Percentiles rank a stretch among this genome's conserved stretches.
Conservation (phyloP, 2,797 vertebrate genomes). For the Apogon talboti region DNA sequence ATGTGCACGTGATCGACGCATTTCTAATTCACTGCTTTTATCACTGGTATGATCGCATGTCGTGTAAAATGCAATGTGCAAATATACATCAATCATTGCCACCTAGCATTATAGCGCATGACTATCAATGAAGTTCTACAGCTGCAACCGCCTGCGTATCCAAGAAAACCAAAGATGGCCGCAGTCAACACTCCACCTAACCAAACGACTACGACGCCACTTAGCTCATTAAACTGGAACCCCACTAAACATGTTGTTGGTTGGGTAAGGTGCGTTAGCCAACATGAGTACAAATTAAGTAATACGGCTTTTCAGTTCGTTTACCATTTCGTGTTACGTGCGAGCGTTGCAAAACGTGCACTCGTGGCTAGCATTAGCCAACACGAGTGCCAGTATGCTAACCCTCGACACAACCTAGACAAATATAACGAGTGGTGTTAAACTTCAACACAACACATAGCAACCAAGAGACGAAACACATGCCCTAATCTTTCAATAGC, state of each 20-base stretch:
- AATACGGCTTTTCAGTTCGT: not conserved
- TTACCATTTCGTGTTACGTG: not conserved
- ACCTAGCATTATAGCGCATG: too few relatives aligned
- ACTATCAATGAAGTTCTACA: not conserved
- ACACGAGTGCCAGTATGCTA: slow-evolving; percentile 28
- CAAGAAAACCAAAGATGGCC: not conserved
- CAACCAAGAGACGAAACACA: too few relatives aligned
- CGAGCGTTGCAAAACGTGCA: slow-evolving; percentile 26
- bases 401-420: not conserved
- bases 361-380: slow-evolving; percentile 36
- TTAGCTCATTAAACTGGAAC: not conserved
- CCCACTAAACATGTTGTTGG: too few relatives aligned
- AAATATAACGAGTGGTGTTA: not conserved
- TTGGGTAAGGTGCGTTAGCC: too few relatives aligned
- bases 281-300: too few relatives aligned
- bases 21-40: rapidly evolving
- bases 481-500: too few relatives aligned
- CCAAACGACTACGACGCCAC: too few relatives aligned
- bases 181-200: not conserved
- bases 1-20: not conserved
- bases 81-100: too few relatives aligned
- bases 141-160: not conserved
- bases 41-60: not conserved
- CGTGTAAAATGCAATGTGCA: rapidly evolving
- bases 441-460: not conserved